Evolutionary conservation across 2,797 vertebrate species (phyloP), one percentile per base, ranked within the genome.

Genomic region (Aplochiton taeniatus): DNA sequence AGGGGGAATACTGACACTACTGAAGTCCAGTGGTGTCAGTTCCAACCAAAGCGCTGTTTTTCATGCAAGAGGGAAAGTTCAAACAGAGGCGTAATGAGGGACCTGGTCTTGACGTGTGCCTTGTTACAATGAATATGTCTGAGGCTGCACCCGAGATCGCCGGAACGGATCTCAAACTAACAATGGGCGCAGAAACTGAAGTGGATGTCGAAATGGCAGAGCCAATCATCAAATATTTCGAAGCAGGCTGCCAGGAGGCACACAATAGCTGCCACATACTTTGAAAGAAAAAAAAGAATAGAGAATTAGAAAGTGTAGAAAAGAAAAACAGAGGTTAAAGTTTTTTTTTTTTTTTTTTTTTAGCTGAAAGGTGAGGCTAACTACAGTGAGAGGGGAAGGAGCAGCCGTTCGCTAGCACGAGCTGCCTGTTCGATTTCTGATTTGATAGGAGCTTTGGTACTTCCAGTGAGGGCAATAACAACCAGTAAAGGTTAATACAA

Each of bases 41-140:
- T 31, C 2, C 31, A 3, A 31, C 2, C 31, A 31, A 31, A 31
- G 47, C 57, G 11, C 65, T 48, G 16, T 58, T 57, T 58, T 16
- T 47, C 49, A 66, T 59, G 54, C 12, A 47, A 60, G 16, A 67
- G 65, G n/a, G 20, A n/a, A 19, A 13, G 12, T 14, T 11, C 31
- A 58, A 55, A 44, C 47, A 16, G 44, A 49, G 19, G 13, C 59
- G 16, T 42, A 62, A 61, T 62, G 50, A 62, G 31, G 31, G 20
- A 56, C 56, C 59, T 49, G 8, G 12, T 58, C 45, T 42, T 55
- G 59, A 20, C 52, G 20, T 56, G 14, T 41, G 45, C 9, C 47
- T 11, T 63, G 11, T 11, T 52, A 49, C 16, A 57, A 9, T 42
- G 17, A 57, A 65, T 53, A 12, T 16, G 45, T 31, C 12, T 13